phyloP scores from a whole-genome alignment of 2,797 vertebrate genomes.

The Rhyacichthys aspro region DNA sequence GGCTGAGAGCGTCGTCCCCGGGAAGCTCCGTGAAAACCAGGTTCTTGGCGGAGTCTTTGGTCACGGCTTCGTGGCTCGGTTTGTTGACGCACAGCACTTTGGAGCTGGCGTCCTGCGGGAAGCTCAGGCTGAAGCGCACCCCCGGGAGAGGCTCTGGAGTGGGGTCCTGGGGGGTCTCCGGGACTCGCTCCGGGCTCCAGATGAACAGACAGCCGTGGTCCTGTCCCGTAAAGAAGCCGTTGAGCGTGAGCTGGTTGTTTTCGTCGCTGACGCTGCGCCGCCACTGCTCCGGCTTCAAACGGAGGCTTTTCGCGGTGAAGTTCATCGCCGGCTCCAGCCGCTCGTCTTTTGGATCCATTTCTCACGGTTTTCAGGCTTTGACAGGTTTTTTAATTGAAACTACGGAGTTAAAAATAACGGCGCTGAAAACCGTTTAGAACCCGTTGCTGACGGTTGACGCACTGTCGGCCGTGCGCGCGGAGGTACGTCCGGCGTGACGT shows the following conservation, averaged over 20 bases:
- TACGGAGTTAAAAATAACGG: no score
- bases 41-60: not conserved
- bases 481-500: no score
- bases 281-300: conserved; percentile 3
- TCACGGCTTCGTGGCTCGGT: not conserved
- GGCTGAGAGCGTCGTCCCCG: not conserved
- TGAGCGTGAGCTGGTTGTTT: not conserved
- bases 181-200: not conserved
- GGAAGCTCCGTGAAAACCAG: not conserved
- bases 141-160: not conserved
- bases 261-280: not conserved
- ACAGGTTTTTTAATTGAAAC: not conserved
- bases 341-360: not conserved
- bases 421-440: not conserved
- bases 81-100: conserved; percentile 1
- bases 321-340: not conserved
- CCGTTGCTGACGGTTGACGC: not conserved
- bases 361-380: not conserved
- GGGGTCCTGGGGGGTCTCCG: not conserved
- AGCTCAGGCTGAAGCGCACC: not conserved
- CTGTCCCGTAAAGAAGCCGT: not conserved
- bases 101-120: not conserved
- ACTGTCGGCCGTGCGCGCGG: no score
- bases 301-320: not conserved
- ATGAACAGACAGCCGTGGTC: conserved; percentile 2